Evolutionary conservation across 2,113 vertebrate species (phyloP).

Genomic region (Elgaria multicarinata): DNA sequence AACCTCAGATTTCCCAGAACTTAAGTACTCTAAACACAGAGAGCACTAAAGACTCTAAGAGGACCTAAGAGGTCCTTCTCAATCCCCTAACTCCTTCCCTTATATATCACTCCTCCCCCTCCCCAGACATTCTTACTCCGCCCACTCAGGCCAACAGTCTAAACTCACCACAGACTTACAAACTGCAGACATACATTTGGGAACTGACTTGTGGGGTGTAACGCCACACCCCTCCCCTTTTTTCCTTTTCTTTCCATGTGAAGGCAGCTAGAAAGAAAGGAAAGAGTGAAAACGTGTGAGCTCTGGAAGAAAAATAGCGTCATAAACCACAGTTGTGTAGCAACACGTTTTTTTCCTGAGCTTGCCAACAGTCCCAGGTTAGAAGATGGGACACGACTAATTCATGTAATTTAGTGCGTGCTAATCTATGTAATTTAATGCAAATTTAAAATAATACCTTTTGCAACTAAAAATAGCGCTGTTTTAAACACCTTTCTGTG

Average conservation of each 20-base stretch:
- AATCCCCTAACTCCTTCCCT: too few species aligned
- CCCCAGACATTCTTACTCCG: too few species aligned
- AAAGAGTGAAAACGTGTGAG: not conserved
- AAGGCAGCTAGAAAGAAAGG: not conserved
- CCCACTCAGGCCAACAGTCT: too few species aligned
- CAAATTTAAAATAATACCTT: conserved; percentile 28
- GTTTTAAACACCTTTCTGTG: not conserved
- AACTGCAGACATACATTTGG: too few species aligned
- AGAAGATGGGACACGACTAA: not conserved
- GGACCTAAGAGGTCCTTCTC: too few species aligned
- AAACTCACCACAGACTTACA: too few species aligned
- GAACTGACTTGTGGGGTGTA: too few species aligned
- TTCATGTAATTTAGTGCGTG: conserved; percentile 16
- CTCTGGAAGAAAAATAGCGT: conserved; percentile 13
- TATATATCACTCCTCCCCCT: too few species aligned
- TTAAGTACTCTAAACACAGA: too few species aligned
- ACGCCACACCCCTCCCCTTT: too few species aligned
- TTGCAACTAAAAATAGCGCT: not conserved
- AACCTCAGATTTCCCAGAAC: too few species aligned
- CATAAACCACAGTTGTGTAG: not conserved
- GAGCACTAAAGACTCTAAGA: too few species aligned
- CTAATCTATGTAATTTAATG: conserved; percentile 14
- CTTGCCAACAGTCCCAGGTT: not conserved
- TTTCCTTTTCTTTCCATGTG: not conserved
- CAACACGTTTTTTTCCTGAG: not conserved